A percentile compares a stretch with the other conserved stretches of the same genome.
phyloP scores from a whole-genome alignment of 2,113 vertebrate genomes.

The Channa argus region DNA sequence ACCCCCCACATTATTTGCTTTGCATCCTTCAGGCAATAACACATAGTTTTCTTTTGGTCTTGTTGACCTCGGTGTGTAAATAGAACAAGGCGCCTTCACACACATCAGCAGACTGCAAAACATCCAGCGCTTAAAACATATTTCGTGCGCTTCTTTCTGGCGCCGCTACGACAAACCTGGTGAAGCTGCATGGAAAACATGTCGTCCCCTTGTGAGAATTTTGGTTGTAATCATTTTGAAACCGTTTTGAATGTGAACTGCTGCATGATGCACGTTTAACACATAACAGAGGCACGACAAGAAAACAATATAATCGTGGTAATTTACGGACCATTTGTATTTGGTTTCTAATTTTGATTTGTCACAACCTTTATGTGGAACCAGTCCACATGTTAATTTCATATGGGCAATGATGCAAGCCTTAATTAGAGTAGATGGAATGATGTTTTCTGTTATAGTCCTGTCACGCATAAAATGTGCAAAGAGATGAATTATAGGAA shows the following conservation, averaged over 20 bases:
- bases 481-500: too few relatives aligned
- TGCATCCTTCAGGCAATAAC: background rate
- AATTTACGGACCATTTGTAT: background rate
- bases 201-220: background rate
- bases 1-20: background rate
- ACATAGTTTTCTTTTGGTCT: conserved; percentile 23
- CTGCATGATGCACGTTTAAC: conserved; percentile 8
- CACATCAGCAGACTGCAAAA: conserved; percentile 7
- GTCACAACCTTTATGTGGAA: conserved; percentile 16
- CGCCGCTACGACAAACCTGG: background rate
- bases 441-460: background rate
- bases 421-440: background rate
- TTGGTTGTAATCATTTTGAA: background rate
- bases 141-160: background rate
- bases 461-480: too few relatives aligned
- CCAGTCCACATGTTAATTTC: conserved; percentile 9
- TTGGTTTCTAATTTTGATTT: conserved; percentile 1
- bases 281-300: background rate
- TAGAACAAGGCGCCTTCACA: conserved; percentile 22
- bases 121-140: conserved; percentile 24
- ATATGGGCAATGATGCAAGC: conserved; percentile 33
- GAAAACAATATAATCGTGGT: conserved; percentile 1
- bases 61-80: conserved; percentile 33
- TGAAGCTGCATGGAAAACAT: background rate
- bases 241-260: background rate